Base-by-base conservation (phyloP, 1,140 invertebrate genomes). In the Hyles vespertilio region DNA sequence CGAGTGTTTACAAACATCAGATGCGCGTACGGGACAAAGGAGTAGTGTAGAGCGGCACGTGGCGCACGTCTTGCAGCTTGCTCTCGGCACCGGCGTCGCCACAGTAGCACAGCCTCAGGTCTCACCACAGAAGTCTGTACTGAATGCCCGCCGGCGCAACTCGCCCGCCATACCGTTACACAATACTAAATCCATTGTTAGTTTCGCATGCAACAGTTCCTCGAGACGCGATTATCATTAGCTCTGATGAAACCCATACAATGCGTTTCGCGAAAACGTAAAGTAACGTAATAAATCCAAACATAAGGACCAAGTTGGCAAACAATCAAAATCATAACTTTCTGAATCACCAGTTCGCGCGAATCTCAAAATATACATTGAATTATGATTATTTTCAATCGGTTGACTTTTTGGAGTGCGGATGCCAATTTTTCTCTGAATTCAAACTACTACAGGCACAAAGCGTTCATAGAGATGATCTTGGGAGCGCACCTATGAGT, bases 401-500 rank as follows among this genome's bases (percentile, higher is more conserved):
- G 51, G 61, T 63, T 67, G 52, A 58, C 56, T 67, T 75, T 71
- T 70, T 64, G 59, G 49, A 59, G 49, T 51, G 59, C 59, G 60
- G 62, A 58, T 65, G 58, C 69, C 67, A 75, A 64, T 77, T 75
- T 74, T 69, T 67, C 56, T 67, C 56, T 51, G 46, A 59, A 61
- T 70, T 49, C 52, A 54, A 76, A 70, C 65, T 69, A 64, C 54
- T 58, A 33, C 62, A 65, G 61, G 51, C 48, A n/a, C 49, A 44
- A 47, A 52, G 57, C 61, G 49, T 63, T 66, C 63, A 63, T 65
- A 62, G 65, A 72, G 74, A 77, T 76, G 75, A 82, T 83, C 73
- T 74, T 70, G 73, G 76, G 79, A 80, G 72, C 72, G 59, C 74
- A 82, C 75, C 71, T 69, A 70, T 85, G 83, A 86, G 63, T 86